Percentiles rank a stretch among this genome's conserved stretches.
These are phyloP conservation scores for Temnothorax nylanderi DNA, from an alignment of 1,140 invertebrate genomes.

Conservation along the genomic window DNA sequence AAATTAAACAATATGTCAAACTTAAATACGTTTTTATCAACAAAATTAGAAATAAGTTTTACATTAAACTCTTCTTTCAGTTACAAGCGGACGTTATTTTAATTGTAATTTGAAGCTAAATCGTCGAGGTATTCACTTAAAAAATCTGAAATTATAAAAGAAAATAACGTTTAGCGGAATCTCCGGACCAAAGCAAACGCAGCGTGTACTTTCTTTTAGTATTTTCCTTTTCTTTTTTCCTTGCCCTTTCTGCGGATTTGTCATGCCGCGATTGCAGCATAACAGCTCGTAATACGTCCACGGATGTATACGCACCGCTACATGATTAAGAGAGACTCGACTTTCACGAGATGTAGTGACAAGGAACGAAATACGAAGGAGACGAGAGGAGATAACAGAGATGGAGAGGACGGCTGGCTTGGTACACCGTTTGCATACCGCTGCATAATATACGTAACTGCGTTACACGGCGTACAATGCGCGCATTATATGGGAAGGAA, in stretches of 20 bases:
- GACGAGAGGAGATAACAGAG: slow-evolving; percentile 23
- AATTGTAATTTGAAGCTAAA: background rate
- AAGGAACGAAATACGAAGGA: slow-evolving; percentile 15
- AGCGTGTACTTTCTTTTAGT: background rate
- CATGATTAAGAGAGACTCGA: slow-evolving; percentile 31
- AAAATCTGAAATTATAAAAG: background rate
- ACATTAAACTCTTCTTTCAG: background rate
- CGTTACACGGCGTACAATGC: slow-evolving; percentile 28
- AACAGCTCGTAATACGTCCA: slow-evolving; percentile 32
- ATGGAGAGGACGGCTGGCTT: slow-evolving; percentile 18
- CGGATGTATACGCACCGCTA: slow-evolving; percentile 28
- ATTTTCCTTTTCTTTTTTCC: background rate
- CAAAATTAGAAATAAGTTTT: background rate
- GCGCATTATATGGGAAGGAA: slow-evolving; percentile 13
- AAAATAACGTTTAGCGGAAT: background rate
- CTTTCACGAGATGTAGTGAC: background rate
- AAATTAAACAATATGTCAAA: background rate
- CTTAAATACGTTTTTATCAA: background rate
- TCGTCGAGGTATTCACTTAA: background rate
- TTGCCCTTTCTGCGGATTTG: background rate
- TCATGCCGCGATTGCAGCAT: background rate
- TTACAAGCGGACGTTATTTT: background rate
- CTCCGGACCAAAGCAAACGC: background rate
- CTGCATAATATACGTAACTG: slow-evolving; percentile 35
- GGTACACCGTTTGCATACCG: slow-evolving; percentile 11